Evolutionary conservation across 2,797 vertebrate genomes (phyloP).

Genomic region (Aplochiton taeniatus): DNA sequence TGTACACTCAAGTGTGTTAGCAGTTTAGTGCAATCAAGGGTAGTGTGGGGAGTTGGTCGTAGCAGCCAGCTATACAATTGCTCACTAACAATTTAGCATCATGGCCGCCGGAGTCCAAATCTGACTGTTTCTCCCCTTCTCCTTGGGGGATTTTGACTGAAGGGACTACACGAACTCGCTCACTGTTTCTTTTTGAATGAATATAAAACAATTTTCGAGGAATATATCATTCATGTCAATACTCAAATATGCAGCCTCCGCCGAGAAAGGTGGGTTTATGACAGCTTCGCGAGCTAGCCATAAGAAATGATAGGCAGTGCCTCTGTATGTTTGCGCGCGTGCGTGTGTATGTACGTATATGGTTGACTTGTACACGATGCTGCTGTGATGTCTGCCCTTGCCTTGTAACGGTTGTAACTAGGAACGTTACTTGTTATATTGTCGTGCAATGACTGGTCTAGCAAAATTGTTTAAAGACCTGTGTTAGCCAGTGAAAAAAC

Average conservation of each 20-base stretch:
- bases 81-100: constrained; percentile 70
- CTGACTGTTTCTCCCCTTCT: constrained; percentile 58
- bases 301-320: too few relatives aligned
- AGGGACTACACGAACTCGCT: constrained; percentile 39
- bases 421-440: too few relatives aligned
- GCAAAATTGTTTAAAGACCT: too few relatives aligned
- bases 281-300: background rate
- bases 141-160: constrained; percentile 41
- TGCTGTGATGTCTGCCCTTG: too few relatives aligned
- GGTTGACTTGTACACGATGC: too few relatives aligned
- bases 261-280: constrained; percentile 90
- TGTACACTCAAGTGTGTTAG: constrained; percentile 57
- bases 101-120: constrained; percentile 78
- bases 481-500: too few relatives aligned
- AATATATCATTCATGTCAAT: constrained; percentile 83
- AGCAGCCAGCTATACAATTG: constrained; percentile 45
- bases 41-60: constrained; percentile 49
- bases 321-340: too few relatives aligned
- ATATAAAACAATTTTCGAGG: constrained; percentile 68
- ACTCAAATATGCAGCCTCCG: constrained; percentile 94
- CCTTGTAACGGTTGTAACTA: too few relatives aligned
- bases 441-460: too few relatives aligned
- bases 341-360: background rate
- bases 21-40: constrained; percentile 43
- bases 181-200: constrained; percentile 64